Base-by-base conservation (phyloP, 2,888 invertebrate genomes). In the Horisme vitalbata region DNA sequence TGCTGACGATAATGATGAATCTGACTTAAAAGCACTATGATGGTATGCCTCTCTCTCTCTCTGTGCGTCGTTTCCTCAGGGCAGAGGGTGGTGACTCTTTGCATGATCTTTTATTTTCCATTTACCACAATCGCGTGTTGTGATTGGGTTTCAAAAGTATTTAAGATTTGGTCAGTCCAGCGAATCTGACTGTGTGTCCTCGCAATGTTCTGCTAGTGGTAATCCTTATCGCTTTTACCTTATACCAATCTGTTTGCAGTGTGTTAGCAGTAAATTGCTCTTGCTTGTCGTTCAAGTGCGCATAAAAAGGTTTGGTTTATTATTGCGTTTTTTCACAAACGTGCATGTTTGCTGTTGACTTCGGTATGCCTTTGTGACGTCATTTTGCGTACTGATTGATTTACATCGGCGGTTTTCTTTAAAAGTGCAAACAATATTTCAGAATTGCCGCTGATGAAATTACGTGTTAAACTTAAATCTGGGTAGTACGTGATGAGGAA, bases 281-380 rank as follows among this genome's bases (percentile, higher is more conserved):
- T 69, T 68, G 69, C 71, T 67, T 72, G 79, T 79, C 76, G 69
- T 64, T 77, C 71, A 73, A 70, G 71, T 67, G 64, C 61, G 65
- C 67, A 67, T 69, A 73, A 73, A 78, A 79, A 69, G 65, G 59
- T 52, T 45, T 46, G 34, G 64, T 68, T 71, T 68, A 68, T 66
- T 50, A 45, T 50, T 48, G 48, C 38, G 18, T 54, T 56, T 44
- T 54, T 54, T 46, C 45, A 35, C 37, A 39, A 32, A 45, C 65
- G 63, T 59, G 39, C 46, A 43, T 63, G 61, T 69, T 71, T 69
- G 61, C 59, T 36, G 55, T 61, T 48, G 59, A 36, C 45, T 54
- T 67, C 71, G 68, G 68, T 54, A 23, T 51, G 52, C 54, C 68
- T 75, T 71, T 70, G 53, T 69, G 74, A 70, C 69, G 65, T 72